These are phyloP conservation scores for Odontocolon sp. DNA, from an alignment of 2,888 invertebrate species.

Conservation along the genomic window DNA sequence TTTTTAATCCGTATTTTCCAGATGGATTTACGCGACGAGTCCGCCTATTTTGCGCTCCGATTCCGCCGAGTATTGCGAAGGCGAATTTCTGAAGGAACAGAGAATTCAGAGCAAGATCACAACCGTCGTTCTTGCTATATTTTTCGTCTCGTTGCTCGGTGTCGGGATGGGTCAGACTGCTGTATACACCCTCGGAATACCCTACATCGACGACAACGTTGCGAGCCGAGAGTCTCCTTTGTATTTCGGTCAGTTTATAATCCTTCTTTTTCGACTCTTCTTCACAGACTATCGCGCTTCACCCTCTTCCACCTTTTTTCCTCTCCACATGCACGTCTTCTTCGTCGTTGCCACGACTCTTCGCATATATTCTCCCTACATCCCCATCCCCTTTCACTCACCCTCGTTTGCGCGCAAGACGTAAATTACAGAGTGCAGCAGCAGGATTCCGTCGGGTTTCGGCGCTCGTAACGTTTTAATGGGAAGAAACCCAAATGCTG, in stretches of 20 bases:
- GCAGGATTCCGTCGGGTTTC: conserved; percentile 9
- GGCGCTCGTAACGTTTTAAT: conserved; percentile 36
- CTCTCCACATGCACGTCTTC: too few relatives aligned
- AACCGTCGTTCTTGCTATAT: conserved; percentile 91
- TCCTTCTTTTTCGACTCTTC: background rate
- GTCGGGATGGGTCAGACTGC: conserved; percentile 97
- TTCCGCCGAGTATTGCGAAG: conserved; percentile 82
- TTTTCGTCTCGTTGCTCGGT: conserved; percentile 92
- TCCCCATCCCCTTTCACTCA: background rate
- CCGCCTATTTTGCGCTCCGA: conserved; percentile 65
- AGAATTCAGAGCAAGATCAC: conserved; percentile 89
- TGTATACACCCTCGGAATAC: conserved; percentile 95
- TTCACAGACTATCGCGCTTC: background rate
- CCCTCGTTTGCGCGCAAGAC: background rate
- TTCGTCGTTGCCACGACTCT: too few relatives aligned
- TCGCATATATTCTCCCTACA: background rate
- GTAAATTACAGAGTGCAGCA: conserved; percentile 13
- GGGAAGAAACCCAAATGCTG: conserved; percentile 1
- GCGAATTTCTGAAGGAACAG: conserved; percentile 85
- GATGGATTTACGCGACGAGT: conserved; percentile 67
- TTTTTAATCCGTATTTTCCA: conserved; percentile 39
- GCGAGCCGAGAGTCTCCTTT: conserved; percentile 95
- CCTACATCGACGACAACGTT: conserved; percentile 96
- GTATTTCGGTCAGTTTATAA: conserved; percentile 89
- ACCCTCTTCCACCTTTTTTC: background rate